Percentiles rank a stretch among this genome's conserved stretches.
These are phyloP conservation scores for Teinopalpus imperialis DNA, from an alignment of 2,888 invertebrate genomes.

Conservation along the genomic window DNA sequence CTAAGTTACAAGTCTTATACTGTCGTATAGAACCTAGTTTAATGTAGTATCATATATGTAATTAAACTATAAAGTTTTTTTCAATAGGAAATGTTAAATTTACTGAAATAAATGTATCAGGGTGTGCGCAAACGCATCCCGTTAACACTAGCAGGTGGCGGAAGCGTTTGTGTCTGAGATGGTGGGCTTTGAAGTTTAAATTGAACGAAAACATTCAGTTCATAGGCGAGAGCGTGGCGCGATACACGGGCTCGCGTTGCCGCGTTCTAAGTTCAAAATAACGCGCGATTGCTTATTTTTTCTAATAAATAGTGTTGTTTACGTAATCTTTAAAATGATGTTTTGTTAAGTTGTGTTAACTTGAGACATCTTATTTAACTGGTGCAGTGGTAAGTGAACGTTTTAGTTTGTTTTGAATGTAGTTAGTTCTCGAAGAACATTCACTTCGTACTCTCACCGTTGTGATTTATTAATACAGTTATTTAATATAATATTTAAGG, in stretches of 20 bases:
- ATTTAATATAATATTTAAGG: slow-evolving; percentile 2
- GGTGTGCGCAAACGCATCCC: slow-evolving; percentile 41
- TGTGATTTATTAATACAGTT: slow-evolving; percentile 6
- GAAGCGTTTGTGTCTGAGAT: slow-evolving; percentile 20
- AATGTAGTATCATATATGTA: too few relatives aligned
- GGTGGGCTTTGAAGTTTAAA: slow-evolving; percentile 30
- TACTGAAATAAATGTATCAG: too few relatives aligned
- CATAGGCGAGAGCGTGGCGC: slow-evolving; percentile 54
- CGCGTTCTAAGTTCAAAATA: slow-evolving; percentile 38
- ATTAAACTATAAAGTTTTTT: too few relatives aligned
- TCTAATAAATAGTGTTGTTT: slow-evolving; percentile 42
- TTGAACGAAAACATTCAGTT: slow-evolving; percentile 58
- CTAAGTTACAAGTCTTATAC: too few relatives aligned
- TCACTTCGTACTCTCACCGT: slow-evolving; percentile 19
- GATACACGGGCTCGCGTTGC: slow-evolving; percentile 45
- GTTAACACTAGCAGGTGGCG: slow-evolving; percentile 36
- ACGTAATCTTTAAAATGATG: slow-evolving; percentile 33
- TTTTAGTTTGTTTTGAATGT: not conserved
- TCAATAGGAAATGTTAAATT: too few relatives aligned
- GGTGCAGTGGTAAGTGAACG: slow-evolving; percentile 8
- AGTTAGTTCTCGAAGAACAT: slow-evolving; percentile 4
- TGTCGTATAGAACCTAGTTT: too few relatives aligned
- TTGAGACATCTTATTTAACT: slow-evolving; percentile 3
- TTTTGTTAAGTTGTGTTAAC: slow-evolving; percentile 13
- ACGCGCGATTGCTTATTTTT: slow-evolving; percentile 39